phyloP scores from a whole-genome alignment of 2,797 vertebrate species.

The Darevskia nairensis region DNA sequence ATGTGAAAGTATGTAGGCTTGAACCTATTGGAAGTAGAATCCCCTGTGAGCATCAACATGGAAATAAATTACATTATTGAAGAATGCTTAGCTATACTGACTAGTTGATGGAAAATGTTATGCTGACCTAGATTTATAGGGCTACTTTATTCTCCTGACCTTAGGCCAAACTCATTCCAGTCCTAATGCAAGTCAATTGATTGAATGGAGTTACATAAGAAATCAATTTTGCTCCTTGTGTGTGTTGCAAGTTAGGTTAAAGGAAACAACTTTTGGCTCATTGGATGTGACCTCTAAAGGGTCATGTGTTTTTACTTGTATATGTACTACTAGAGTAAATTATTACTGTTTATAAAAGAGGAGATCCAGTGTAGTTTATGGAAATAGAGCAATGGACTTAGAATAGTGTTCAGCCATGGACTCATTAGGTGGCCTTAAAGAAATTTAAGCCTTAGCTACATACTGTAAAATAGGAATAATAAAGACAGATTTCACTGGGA shows the following conservation, averaged over 20 bases:
- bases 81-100: background rate
- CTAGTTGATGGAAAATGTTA: background rate
- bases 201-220: slow-evolving; percentile 23
- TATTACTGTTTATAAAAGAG: slow-evolving; percentile 1
- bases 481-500: background rate
- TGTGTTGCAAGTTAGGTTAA: slow-evolving; percentile 9
- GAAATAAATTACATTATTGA: slow-evolving; percentile 35
- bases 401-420: background rate
- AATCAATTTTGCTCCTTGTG: slow-evolving; percentile 22
- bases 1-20: background rate
- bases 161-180: slow-evolving; percentile 28
- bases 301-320: background rate
- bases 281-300: background rate
- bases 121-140: slow-evolving; percentile 28
- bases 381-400: background rate
- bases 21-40: background rate
- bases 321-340: background rate
- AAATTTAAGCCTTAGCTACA: background rate
- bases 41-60: background rate
- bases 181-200: slow-evolving; percentile 28
- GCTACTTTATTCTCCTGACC: slow-evolving; percentile 21
- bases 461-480: background rate
- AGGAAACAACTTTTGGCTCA: background rate
- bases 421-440: too few species aligned
- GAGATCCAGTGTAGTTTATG: background rate